Conservation (phyloP, 1,140 invertebrate species). For the Tetramorium parvispinum region DNA sequence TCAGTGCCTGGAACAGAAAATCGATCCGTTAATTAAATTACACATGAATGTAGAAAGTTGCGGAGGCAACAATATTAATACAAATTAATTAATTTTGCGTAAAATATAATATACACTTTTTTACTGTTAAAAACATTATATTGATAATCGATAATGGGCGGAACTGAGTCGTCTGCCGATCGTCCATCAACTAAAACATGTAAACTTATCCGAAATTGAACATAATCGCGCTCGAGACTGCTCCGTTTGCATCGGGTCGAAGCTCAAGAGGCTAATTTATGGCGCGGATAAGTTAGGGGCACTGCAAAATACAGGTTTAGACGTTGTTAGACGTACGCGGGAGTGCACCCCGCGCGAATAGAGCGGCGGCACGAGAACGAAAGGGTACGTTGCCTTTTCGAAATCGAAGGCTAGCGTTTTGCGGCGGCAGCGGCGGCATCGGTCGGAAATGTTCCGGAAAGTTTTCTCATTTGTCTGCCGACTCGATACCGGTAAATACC, state of each 20-base stretch:
- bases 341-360: conserved; percentile 37
- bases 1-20: conserved; percentile 94
- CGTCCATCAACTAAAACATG: neutral
- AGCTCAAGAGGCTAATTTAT: conserved; percentile 51
- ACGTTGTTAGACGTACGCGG: conserved; percentile 39
- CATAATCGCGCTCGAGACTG: conserved; percentile 39
- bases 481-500: conserved; percentile 68
- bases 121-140: neutral
- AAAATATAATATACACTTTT: neutral
- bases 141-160: neutral
- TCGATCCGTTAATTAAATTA: neutral
- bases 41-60: neutral
- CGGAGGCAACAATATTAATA: neutral
- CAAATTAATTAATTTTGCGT: neutral
- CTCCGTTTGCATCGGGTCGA: conserved; percentile 47
- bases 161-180: neutral
- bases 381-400: conserved; percentile 54
- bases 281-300: conserved; percentile 46
- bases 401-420: conserved; percentile 44
- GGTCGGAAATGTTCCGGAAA: conserved; percentile 69
- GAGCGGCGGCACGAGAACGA: conserved; percentile 54
- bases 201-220: conserved; percentile 14
- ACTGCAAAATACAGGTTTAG: conserved; percentile 41
- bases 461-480: conserved; percentile 76
- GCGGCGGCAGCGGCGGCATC: conserved; percentile 12